Evolutionary conservation across 2,797 vertebrate genomes (phyloP), one percentile per base, ranked within the genome.

Genomic region (Hippocampus kuda): DNA sequence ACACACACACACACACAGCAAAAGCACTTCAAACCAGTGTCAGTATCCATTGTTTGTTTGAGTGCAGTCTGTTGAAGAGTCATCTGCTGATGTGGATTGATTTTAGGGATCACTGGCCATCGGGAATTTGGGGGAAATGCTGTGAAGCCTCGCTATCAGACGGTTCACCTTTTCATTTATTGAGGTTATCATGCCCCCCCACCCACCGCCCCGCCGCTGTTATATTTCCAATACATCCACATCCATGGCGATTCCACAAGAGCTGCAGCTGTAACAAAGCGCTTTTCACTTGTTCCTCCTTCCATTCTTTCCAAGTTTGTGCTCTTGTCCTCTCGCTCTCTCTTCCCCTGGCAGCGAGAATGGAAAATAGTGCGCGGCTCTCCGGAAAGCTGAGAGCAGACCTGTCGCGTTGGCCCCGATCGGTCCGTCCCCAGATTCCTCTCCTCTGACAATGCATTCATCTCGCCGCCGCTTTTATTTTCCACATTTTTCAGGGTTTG

Each of bases 291-390:
- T 5, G 5, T 38, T 24, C 26, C 34, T 70, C 53, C 34, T 34
- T 38, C 74, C 60, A 59, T 57, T 68, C 69, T 64, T 71, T 79
- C 63, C 42, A 65, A 41, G 67, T 61, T 11, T 59, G 62, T 48
- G 41, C 71, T 68, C 62, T 53, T 24, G 57, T 13, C 46, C 27
- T 68, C 66, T 67, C 66, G 64, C 65, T 69, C 49, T 44, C 64
- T 66, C 66, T 66, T 62, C 70, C 49, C 20, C 72, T 87, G 85
- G 84, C 84, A 81, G 42, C 15, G 70, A 69, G 44, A 70, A 72
- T 83, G 86, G 85, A 89, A 87, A 86, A 77, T 60, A 70, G 64
- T 72, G 69, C 2, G 48, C 69, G 67, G 76, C 71, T 68, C 72
- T 77, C 72, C 72, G 76, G 71, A 59, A 62, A 66, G 77, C 62